phyloP scores from a whole-genome alignment of 2,888 invertebrate species.

The Perizoma flavofasciatum region DNA sequence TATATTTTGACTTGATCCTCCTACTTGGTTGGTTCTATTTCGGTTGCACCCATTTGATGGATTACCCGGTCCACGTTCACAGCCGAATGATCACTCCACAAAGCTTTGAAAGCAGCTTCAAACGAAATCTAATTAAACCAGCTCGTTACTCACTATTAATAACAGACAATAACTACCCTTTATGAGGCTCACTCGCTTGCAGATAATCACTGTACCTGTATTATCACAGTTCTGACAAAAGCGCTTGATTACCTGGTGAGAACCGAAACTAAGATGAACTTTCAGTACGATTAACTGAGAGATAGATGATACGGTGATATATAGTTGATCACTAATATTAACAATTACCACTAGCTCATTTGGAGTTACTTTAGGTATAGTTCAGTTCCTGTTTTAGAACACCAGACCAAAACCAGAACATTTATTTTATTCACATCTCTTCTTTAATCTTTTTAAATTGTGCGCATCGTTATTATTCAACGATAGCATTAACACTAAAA shows the following conservation, averaged over 20 bases:
- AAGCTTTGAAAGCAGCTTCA: constrained; percentile 36
- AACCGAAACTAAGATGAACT: no score
- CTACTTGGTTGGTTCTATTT: background rate
- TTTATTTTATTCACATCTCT: constrained; percentile 32
- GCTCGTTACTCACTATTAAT: constrained; percentile 33
- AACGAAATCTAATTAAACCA: constrained; percentile 38
- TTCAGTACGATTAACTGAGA: no score
- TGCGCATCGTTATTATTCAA: constrained; percentile 56
- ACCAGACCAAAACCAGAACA: constrained; percentile 21
- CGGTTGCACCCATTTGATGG: background rate
- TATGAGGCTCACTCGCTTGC: constrained; percentile 29
- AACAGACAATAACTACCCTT: constrained; percentile 35
- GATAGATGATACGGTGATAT: no score
- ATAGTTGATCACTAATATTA: no score
- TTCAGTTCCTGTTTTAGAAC: constrained; percentile 1
- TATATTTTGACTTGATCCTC: no score
- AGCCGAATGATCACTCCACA: constrained; percentile 34
- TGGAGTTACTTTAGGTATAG: no score
- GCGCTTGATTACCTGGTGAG: no score
- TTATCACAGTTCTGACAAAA: no score
- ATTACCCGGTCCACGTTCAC: constrained; percentile 16
- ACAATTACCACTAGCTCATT: no score
- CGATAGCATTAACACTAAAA: constrained; percentile 75
- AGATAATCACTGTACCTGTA: constrained; percentile 30
- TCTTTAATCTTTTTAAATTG: constrained; percentile 50